These are phyloP conservation scores for Teleiodes luculella DNA, from an alignment of 2,888 invertebrate species.

Conservation along the genomic window DNA sequence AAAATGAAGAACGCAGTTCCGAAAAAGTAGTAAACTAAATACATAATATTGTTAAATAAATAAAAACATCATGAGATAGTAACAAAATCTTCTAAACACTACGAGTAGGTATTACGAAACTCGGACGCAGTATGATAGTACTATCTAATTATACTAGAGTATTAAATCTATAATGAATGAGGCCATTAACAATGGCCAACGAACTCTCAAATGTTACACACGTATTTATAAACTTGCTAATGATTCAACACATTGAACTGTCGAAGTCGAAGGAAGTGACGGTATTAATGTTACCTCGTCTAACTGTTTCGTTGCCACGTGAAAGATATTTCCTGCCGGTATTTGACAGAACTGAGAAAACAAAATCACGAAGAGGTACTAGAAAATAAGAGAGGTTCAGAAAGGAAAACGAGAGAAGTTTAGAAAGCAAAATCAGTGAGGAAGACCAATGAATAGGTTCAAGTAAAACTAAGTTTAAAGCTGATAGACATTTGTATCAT, in stretches of 20 bases:
- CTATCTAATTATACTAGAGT: slow-evolving; percentile 3
- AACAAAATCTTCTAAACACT: not conserved
- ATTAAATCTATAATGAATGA: slow-evolving; percentile 16
- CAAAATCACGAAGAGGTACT: too few relatives aligned
- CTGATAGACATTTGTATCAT: too few relatives aligned
- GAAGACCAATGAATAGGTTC: too few relatives aligned
- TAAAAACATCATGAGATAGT: not conserved
- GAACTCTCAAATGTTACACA: slow-evolving; percentile 13
- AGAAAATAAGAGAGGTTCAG: too few relatives aligned
- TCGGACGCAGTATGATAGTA: not conserved
- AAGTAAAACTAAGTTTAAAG: too few relatives aligned
- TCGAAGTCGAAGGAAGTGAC: slow-evolving; percentile 8
- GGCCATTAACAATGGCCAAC: slow-evolving; percentile 20
- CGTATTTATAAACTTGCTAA: slow-evolving; percentile 13
- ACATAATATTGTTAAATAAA: too few relatives aligned
- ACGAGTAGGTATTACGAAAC: not conserved
- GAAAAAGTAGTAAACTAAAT: too few relatives aligned
- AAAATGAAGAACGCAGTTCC: too few relatives aligned
- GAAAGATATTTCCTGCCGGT: not conserved
- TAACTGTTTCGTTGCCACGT: not conserved
- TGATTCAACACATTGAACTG: slow-evolving; percentile 6
- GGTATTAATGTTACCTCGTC: not conserved
- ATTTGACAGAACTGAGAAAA: too few relatives aligned
- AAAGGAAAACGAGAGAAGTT: too few relatives aligned
- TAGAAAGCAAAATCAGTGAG: too few relatives aligned